Evolutionary conservation across 2,113 vertebrate genomes (phyloP), one percentile per base, ranked within the genome.

Genomic region (Microcebus griseorufus): DNA sequence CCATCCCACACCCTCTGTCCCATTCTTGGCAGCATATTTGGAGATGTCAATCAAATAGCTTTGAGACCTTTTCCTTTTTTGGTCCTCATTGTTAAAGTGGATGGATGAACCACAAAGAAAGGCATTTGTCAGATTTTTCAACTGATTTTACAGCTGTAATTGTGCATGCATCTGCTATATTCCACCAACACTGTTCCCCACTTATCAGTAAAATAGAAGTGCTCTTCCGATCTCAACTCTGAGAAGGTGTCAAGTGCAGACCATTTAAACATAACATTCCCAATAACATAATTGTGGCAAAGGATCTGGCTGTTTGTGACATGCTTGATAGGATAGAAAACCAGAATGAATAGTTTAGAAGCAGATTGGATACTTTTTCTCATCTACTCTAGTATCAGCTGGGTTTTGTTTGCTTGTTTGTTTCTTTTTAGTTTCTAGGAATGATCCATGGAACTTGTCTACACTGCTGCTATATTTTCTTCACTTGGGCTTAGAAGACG

Each of bases 191-290:
- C 72, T 95, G 97, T 85, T 97, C 94, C 95, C 90, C 92, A 91
- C 14, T 95, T 75, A 88, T 98, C 95, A 96, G 90, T 80, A 97
- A 98, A 98, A 97, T 97, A 94, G 45, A 98, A 97, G 90, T 97
- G 95, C 96, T 98, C 98, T 94, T 97, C n/a, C n/a, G n/a, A n/a
- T n/a, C 98, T 97, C 90, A 97, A 97, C 97, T 97, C 96, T 97
- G 97, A 98, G 98, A 98, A 98, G 90, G 97, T 95, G 95, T 94
- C 79, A 89, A 95, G 80, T 93, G 83, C 37, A 83, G 88, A 96
- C 92, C 93, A 96, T 78, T 96, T 97, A 98, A 98, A 98, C 75
- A 97, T 69, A 88, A 84, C 42, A 96, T 95, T 96, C 80, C 93
- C 97, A 97, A 94, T 97, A 98, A 88, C 69, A 67, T 95, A 98